A percentile compares a stretch with the other conserved stretches of the same genome.
phyloP scores from a whole-genome alignment of 2,888 invertebrate genomes.

The Epinotia brunnichana region DNA sequence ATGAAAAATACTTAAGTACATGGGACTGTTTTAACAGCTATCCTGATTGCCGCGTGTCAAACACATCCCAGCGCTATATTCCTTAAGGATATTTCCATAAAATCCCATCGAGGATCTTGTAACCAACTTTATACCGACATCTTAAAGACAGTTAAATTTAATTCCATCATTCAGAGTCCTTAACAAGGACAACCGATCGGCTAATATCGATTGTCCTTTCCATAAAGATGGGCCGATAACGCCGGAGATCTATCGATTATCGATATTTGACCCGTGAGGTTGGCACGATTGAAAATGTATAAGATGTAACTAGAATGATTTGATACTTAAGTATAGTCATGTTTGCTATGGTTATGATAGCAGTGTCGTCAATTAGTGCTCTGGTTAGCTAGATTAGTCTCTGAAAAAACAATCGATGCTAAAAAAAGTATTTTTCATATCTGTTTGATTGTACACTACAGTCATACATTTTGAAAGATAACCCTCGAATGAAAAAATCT shows the following conservation, averaged over 20 bases:
- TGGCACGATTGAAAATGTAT: conserved; percentile 67
- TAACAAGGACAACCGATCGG: conserved; percentile 59
- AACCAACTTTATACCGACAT: conserved; percentile 48
- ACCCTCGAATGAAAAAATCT: too few species aligned
- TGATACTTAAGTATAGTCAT: conserved; percentile 19
- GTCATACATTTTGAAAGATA: too few species aligned
- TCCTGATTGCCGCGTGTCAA: conserved; percentile 23
- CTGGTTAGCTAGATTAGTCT: too few species aligned
- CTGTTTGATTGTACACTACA: too few species aligned
- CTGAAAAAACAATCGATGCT: too few species aligned
- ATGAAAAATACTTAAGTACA: background rate
- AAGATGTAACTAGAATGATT: conserved; percentile 61
- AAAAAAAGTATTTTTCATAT: too few species aligned
- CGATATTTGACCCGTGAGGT: conserved; percentile 72
- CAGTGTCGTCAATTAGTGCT: too few species aligned
- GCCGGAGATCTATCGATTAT: conserved; percentile 69
- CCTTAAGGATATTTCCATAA: conserved; percentile 25
- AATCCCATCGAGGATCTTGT: conserved; percentile 50
- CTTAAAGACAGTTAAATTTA: conserved; percentile 64
- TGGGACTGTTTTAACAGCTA: conserved; percentile 2
- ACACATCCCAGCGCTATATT: background rate
- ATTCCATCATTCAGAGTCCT: conserved; percentile 69
- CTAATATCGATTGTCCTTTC: conserved; percentile 68
- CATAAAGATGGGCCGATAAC: conserved; percentile 78
- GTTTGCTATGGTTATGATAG: too few species aligned